Evolutionary conservation across 1,140 invertebrate species (phyloP), one percentile per base, ranked within the genome.

Genomic region (Vanessa tameamea): DNA sequence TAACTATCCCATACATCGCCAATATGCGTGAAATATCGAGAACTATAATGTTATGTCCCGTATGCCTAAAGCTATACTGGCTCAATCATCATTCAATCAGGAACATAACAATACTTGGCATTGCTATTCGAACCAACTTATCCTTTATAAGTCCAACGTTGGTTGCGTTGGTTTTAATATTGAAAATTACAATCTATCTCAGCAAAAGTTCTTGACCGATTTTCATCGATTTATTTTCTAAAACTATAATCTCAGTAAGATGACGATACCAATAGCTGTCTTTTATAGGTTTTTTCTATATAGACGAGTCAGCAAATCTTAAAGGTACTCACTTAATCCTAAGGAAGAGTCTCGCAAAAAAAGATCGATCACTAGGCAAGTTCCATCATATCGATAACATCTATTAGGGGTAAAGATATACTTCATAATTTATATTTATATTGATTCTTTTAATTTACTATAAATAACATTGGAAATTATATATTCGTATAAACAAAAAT

Each of bases 261-360:
- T 61, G 57, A 61, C 31, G 31, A 61, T 61, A 61, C 57, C 57
- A 61, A 61, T 37, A n/a, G 57, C 57, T 61, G 57, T 61, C 12
- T 16, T 57, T 57, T 57, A 57, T 57, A 31, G 57, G 31, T 61
- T 83, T 85, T 85, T 82, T 76, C 70, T 71, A 70, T 72, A 64
- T 69, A 51, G 76, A 61, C 78, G 79, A 68, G 77, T 85, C 84
- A 78, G 76, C 78, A 78, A 79, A 80, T 79, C 76, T 79, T 78
- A 70, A 67, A 78, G 72, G 76, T 76, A 75, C 68, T 77, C 78
- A 77, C 82, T 85, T 84, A 82, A 82, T 85, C 79, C 80, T 76
- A 63, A 72, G 67, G 51, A 69, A 75, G 26, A 31, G 73, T 11
- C n/a, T 70, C 64, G 43, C n/a, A 50, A 73, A 73, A 73, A 73